Conservation (phyloP, 2,797 vertebrate species). For the Xenops minutus region DNA sequence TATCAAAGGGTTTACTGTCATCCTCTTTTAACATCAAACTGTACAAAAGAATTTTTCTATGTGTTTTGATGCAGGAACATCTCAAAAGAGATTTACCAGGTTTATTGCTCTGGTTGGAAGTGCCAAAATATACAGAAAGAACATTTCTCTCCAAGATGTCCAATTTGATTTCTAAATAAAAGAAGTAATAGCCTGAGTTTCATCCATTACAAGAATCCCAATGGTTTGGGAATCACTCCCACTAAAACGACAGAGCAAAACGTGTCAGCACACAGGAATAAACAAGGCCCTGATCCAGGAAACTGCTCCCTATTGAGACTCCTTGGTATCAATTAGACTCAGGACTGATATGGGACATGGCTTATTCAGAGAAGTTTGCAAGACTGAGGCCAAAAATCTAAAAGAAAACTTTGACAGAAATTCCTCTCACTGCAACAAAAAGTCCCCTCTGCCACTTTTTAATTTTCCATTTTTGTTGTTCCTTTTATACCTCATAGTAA, state of each 20-base stretch:
- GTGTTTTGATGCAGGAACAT: background rate
- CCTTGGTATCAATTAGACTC: background rate
- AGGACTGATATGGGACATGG: background rate
- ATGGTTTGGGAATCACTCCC: background rate
- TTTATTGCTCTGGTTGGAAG: background rate
- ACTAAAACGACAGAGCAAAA: background rate
- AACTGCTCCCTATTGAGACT: background rate
- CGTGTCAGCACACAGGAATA: background rate
- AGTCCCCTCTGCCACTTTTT: background rate
- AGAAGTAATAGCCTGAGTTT: constrained; percentile 7
- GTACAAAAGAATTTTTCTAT: background rate
- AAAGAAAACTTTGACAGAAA: background rate
- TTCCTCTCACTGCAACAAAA: background rate
- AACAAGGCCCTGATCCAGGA: background rate
- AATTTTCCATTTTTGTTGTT: background rate
- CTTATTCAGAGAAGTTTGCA: background rate
- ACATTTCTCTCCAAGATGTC: background rate
- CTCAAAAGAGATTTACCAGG: constrained; percentile 8
- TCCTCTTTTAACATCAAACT: background rate
- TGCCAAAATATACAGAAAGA: constrained; percentile 7
- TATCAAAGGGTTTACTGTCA: constrained; percentile 36
- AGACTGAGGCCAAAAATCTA: background rate
- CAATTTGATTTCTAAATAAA: constrained; percentile 39
- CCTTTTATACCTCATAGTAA: background rate
- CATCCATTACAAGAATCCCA: background rate